Conservation (phyloP, 2,113 vertebrate species). For the Tapirus terrestris region DNA sequence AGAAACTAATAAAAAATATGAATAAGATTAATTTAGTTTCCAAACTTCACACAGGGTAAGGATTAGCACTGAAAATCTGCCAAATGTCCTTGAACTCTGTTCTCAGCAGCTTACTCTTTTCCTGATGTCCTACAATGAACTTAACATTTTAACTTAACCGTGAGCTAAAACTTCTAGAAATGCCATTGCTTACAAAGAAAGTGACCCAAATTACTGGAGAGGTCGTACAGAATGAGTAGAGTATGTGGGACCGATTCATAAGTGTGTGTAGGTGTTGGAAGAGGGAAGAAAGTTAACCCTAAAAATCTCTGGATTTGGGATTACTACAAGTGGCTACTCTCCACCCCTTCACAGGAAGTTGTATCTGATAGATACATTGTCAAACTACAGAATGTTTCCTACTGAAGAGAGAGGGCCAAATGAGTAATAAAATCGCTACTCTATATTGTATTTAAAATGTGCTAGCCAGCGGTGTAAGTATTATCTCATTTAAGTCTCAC, state of each 20-base stretch:
- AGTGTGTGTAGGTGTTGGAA: background rate
- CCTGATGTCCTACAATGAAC: too few species aligned
- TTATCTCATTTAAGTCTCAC: background rate
- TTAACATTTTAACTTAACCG: background rate
- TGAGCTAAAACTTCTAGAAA: background rate
- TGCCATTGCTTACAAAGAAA: background rate
- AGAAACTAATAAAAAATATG: background rate
- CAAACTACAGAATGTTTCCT: constrained; percentile 55
- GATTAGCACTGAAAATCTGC: background rate
- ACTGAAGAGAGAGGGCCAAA: constrained; percentile 55
- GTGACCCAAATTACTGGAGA: background rate
- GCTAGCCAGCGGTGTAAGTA: background rate
- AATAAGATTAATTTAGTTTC: background rate
- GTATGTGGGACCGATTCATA: background rate
- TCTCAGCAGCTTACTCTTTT: background rate
- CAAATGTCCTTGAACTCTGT: background rate
- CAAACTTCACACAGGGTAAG: background rate
- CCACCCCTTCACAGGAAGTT: background rate
- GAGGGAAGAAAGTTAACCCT: background rate
- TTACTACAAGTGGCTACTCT: background rate
- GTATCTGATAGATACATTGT: background rate
- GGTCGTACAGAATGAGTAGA: background rate
- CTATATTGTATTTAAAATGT: background rate
- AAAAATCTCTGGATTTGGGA: background rate
- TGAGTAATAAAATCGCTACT: constrained; percentile 8